Percentiles rank a stretch among this genome's conserved stretches.
phyloP scores from a whole-genome alignment of 2,888 invertebrate genomes.

The Phaonia tiefii region DNA sequence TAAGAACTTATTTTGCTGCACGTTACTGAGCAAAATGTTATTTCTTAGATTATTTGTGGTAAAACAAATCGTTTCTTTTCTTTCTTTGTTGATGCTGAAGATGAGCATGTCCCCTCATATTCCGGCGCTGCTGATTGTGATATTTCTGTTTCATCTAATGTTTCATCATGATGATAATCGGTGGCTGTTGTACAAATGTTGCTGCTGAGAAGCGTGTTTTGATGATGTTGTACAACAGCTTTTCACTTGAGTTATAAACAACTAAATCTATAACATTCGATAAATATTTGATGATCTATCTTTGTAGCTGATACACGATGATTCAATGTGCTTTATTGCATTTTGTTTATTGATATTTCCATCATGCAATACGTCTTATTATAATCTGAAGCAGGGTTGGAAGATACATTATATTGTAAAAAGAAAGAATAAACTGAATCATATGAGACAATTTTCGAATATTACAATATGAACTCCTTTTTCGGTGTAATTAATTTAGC shows the following conservation, averaged over 20 bases:
- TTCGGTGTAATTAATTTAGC: no score
- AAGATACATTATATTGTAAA: no score
- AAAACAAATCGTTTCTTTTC: slow-evolving; percentile 12
- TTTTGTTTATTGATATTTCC: not conserved
- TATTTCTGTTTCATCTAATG: not conserved
- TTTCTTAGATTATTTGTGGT: slow-evolving; percentile 9
- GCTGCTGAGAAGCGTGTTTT: not conserved
- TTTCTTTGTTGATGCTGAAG: not conserved
- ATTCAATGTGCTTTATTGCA: not conserved
- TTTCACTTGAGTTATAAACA: not conserved
- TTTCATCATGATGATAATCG: not conserved
- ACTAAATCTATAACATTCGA: not conserved
- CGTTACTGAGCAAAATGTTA: slow-evolving; percentile 21
- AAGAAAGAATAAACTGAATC: no score
- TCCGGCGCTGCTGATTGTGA: not conserved
- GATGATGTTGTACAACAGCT: not conserved
- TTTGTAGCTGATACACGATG: not conserved
- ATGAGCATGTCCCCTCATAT: slow-evolving; percentile 9
- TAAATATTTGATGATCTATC: not conserved
- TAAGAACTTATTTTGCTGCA: slow-evolving; percentile 16
- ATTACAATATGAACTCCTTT: no score
- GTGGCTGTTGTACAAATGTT: not conserved
- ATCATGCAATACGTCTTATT: no score
- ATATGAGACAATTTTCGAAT: no score
- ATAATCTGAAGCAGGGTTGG: no score